phyloP scores from a whole-genome alignment of 2,888 invertebrate genomes.

The Cryptus armator region DNA sequence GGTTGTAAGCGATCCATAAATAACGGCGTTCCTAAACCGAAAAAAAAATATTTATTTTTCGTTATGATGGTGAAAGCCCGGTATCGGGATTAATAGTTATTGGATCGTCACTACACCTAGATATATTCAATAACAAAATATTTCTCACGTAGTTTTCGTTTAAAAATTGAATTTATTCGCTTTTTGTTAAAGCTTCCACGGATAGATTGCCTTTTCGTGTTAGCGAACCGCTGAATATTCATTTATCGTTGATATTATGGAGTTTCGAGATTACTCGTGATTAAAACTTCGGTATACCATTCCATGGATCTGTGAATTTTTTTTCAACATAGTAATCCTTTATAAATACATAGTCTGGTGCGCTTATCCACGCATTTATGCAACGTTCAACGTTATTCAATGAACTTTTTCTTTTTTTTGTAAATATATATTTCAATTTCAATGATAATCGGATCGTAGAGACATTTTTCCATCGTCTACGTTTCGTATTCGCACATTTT shows the following conservation, averaged over 20 bases:
- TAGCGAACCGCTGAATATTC: not conserved
- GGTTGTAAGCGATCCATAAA: too few relatives aligned
- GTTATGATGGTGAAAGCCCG: not conserved
- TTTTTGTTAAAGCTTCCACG: not conserved
- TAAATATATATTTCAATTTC: not conserved
- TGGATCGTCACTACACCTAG: not conserved
- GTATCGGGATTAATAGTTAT: not conserved
- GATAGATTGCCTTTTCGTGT: not conserved
- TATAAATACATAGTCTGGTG: not conserved
- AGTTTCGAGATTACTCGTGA: not conserved
- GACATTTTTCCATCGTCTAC: not conserved
- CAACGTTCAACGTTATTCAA: not conserved
- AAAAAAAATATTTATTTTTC: too few relatives aligned
- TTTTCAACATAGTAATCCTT: not conserved
- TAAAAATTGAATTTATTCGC: conserved; percentile 3
- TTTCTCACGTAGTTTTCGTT: not conserved
- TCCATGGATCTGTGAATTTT: not conserved
- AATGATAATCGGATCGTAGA: not conserved
- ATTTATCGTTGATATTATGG: not conserved
- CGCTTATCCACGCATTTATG: not conserved
- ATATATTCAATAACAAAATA: not conserved
- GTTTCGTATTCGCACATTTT: not conserved
- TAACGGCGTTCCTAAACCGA: too few relatives aligned
- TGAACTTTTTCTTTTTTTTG: not conserved
- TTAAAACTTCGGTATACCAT: not conserved